Conservation (phyloP, 1,140 invertebrate genomes). For the Akabosia matsudoensis region DNA sequence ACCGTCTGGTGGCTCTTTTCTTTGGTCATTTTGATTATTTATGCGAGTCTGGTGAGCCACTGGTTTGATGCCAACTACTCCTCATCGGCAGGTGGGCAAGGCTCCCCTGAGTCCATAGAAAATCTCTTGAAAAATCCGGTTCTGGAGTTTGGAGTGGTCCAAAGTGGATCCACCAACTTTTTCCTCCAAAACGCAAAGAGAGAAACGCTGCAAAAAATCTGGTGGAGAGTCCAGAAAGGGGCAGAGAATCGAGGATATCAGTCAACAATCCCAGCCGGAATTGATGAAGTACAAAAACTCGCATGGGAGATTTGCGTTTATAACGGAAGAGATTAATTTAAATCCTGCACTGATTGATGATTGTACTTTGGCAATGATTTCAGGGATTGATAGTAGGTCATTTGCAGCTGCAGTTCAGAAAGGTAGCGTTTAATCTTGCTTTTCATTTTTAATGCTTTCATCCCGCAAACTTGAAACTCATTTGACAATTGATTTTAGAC, state of each 20-base stretch:
- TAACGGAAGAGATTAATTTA: conserved; percentile 41
- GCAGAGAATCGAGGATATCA: conserved; percentile 21
- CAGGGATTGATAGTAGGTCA: conserved; percentile 32
- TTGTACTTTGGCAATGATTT: conserved; percentile 37
- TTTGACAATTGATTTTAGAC: too few species aligned
- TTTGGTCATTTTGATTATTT: conserved; percentile 41
- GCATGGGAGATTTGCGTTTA: conserved; percentile 42
- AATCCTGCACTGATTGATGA: conserved; percentile 37
- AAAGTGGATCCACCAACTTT: conserved; percentile 38
- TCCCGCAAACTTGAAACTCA: background rate
- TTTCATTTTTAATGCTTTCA: background rate
- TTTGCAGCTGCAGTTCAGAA: conserved; percentile 41
- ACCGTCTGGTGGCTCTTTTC: conserved; percentile 47
- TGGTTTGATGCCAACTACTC: conserved; percentile 39
- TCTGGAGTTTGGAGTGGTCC: conserved; percentile 43
- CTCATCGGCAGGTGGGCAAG: background rate
- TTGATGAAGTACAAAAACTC: conserved; percentile 33
- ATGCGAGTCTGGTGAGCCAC: conserved; percentile 42
- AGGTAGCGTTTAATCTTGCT: conserved; percentile 30
- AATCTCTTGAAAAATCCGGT: conserved; percentile 36
- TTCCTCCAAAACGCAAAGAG: conserved; percentile 41
- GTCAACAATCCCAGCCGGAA: conserved; percentile 15
- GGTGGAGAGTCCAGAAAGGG: conserved; percentile 42
- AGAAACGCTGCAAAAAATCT: conserved; percentile 41
- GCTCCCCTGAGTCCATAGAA: conserved; percentile 27